These are phyloP conservation scores for Mionectes olivaceus DNA, from an alignment of 2,797 vertebrate genomes.

Conservation along the genomic window DNA sequence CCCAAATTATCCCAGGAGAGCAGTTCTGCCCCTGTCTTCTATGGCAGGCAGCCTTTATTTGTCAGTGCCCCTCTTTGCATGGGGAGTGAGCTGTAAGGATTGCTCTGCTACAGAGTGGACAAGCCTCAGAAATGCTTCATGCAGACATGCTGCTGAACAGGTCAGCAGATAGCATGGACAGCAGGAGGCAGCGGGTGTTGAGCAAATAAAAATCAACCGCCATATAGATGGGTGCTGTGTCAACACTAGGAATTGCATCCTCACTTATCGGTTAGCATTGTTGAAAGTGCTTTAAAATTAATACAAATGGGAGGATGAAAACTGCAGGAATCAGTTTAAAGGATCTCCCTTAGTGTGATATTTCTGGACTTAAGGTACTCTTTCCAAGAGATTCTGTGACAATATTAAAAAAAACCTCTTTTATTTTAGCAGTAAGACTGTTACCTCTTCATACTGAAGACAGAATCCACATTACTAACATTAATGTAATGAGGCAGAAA, in stretches of 20 bases:
- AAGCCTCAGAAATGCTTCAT: neutral
- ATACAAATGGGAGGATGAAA: neutral
- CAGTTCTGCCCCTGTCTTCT: neutral
- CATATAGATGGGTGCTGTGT: neutral
- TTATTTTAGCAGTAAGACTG: neutral
- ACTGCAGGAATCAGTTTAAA: neutral
- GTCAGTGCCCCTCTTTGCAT: neutral
- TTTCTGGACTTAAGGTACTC: neutral
- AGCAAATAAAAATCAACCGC: neutral
- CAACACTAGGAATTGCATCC: neutral
- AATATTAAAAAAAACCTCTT: neutral
- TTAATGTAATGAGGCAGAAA: neutral
- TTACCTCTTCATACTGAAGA: neutral
- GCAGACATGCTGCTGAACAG: neutral
- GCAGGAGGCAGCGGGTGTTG: neutral
- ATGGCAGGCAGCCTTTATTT: fast-evolving
- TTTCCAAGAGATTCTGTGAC: neutral
- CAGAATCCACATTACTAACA: neutral
- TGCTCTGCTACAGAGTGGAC: neutral
- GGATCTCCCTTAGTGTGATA: neutral
- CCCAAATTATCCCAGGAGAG: neutral
- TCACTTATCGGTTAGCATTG: neutral
- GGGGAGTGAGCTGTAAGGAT: neutral
- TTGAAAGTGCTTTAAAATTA: neutral
- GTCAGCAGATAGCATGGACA: neutral